Evolutionary conservation across 1,140 invertebrate genomes (phyloP), one percentile per base, ranked within the genome.

Genomic region (Venturia canescens): DNA sequence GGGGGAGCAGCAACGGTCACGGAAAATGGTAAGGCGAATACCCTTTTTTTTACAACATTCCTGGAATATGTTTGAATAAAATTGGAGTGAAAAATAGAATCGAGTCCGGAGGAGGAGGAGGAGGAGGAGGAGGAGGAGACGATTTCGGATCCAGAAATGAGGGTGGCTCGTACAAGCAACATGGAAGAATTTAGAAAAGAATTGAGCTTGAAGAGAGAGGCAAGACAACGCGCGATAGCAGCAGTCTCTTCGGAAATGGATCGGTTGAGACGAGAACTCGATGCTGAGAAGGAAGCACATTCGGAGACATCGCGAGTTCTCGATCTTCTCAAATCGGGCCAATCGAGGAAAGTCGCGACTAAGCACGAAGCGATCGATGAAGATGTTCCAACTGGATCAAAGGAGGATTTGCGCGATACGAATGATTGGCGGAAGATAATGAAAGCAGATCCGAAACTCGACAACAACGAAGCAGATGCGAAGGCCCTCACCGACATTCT

Each of bases 161-260:
- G 63, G 34, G 72, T 21, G 21, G 76, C 82, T 69, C 82, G 44
- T 48, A 38, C 81, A 0, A 72, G 21, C 15, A 82, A 84, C 26
- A 81, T 84, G 57, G 91, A 91, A 15, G 90, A 91, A 38, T 92
- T 92, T 74, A 92, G 88, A 79, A 91, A 90, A 44, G 91, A 92
- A 71, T 71, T 92, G 26, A 84, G 85, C 15, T 13, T 91, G 48
- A 92, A 91, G 75, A 84, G 91, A 9, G 91, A 92, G 83, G 89
- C 89, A 0, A 85, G 91, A 53, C 91, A 92, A 60, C 84, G 88
- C 5, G 92, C 91, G 7, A 90, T 92, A 26, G 90, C 91, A 0
- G 89, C 89, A 0, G 89, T 92, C 34, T 92, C 92, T 1, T 88
- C 89, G 0, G 91, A 92, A 80, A 91, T 92, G 90, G 91, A 92